Evolutionary conservation across 1,140 invertebrate genomes (phyloP), one percentile per base, ranked within the genome.

Genomic region (Leguminivora glycinivorella): DNA sequence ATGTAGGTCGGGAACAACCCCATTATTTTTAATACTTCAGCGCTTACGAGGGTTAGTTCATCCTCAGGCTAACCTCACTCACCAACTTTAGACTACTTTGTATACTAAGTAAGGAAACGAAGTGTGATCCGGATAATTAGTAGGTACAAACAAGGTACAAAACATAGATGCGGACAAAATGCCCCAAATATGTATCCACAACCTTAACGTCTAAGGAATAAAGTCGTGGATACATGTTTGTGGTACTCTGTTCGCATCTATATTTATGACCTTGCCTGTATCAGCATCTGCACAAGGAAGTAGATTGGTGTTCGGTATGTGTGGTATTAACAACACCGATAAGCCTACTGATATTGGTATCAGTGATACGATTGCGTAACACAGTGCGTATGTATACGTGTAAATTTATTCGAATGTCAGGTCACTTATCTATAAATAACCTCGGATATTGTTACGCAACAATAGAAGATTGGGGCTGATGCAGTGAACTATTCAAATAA

Each of bases 341-440:
- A 22, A 22, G 17, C 10, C 19, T 1, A 22, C 17, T n/a, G 47
- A 52, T 52, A 52, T 22, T 22, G 47, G 7, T 52, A 52, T 52
- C 47, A 22, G 19, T 52, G n/a, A 52, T 52, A 19, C 19, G 47
- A 52, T 52, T 52, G 19, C 47, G 47, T 52, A 52, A 52, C 47
- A 43, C 5, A n/a, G n/a, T 43, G 6, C n/a, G 47, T 52, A 22
- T n/a, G 6, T 52, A 22, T 19, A 10, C 22, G 47, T 52, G 43
- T 47, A 47, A 47, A 47, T 19, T 17, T 47, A 52, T 52, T 19
- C 47, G 47, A 52, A 52, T 52, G 47, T 52, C 47, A 10, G 47
- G 47, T 22, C 47, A 52, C 47, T 52, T 22, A n/a, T 52, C 19
- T 10, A 52, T 52, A 52, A 52, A 52, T 22, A 22, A 52, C 7